Evolutionary conservation across 2,113 vertebrate species (phyloP).

Genomic region (Sterrhoptilus dennistouni): DNA sequence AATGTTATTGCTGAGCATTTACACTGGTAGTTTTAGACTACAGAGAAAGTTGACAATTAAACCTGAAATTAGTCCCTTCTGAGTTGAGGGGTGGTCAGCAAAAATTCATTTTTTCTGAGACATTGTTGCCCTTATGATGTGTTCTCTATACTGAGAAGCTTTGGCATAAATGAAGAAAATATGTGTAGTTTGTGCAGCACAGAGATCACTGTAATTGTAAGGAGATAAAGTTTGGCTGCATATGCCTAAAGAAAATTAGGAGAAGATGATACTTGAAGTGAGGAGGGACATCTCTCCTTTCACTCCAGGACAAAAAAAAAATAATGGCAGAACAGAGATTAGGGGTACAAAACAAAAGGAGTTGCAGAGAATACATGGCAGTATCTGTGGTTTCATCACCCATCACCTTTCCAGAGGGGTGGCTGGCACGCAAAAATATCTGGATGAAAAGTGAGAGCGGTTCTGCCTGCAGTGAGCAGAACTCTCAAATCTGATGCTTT

Average conservation of each 20-base stretch:
- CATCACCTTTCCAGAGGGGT: not conserved
- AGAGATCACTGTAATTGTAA: not conserved
- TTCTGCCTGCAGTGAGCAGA: not conserved
- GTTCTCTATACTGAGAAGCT: not conserved
- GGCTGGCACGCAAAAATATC: not conserved
- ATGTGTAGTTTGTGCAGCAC: not conserved
- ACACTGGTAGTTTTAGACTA: not conserved
- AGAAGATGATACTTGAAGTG: not conserved
- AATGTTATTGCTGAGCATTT: not conserved
- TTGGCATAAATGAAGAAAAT: not conserved
- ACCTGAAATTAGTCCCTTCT: not conserved
- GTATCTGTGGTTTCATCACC: not conserved
- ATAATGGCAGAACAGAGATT: not conserved
- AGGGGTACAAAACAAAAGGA: not conserved
- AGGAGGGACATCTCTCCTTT: not conserved
- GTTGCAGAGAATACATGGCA: not conserved
- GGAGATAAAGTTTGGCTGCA: not conserved
- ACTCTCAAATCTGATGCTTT: not conserved
- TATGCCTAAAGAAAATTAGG: not conserved
- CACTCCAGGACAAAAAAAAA: not conserved
- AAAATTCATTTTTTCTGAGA: not conserved
- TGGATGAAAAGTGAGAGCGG: rapidly evolving
- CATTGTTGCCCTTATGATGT: not conserved
- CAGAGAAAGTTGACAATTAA: not conserved
- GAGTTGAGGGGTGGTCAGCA: not conserved